A percentile compares a stretch with the other conserved stretches of the same genome.
Evolutionary conservation across 2,113 vertebrate species (phyloP).

Genomic region (Rhizomys pruinosus): DNA sequence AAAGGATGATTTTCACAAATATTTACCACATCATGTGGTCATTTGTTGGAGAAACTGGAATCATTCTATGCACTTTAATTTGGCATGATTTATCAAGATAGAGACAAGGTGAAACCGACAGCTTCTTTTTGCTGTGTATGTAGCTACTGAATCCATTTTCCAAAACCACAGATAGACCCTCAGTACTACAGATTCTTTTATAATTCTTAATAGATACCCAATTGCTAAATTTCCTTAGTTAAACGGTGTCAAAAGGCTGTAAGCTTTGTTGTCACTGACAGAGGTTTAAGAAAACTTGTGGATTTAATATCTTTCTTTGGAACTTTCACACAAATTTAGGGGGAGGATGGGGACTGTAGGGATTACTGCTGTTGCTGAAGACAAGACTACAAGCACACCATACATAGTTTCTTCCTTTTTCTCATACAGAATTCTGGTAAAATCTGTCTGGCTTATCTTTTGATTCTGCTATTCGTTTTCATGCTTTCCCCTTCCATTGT

Average conservation of each 20-base stretch:
- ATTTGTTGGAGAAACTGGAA: neutral
- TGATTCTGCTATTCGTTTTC: neutral
- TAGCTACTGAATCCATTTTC: neutral
- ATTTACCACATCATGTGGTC: neutral
- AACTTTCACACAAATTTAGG: constrained; percentile 61
- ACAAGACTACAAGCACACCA: constrained; percentile 18
- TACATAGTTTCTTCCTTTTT: constrained; percentile 51
- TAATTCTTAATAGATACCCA: neutral
- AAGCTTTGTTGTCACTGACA: constrained; percentile 33
- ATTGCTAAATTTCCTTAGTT: constrained; percentile 9
- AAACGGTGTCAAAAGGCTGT: constrained; percentile 29
- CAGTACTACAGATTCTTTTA: neutral
- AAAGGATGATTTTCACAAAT: constrained; percentile 37
- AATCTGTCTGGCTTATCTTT: constrained; percentile 49
- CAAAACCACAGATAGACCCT: neutral
- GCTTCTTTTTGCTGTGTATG: neutral
- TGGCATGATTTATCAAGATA: neutral
- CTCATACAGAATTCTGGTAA: constrained; percentile 37
- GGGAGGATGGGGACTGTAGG: neutral
- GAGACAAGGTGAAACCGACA: neutral
- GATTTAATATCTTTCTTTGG: constrained; percentile 49
- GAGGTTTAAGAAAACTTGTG: constrained; percentile 57
- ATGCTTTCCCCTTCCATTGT: neutral
- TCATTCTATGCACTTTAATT: constrained; percentile 3
- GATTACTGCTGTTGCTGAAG: constrained; percentile 42